phyloP scores from a whole-genome alignment of 1,140 invertebrate genomes.

The Drosophila sucinea region DNA sequence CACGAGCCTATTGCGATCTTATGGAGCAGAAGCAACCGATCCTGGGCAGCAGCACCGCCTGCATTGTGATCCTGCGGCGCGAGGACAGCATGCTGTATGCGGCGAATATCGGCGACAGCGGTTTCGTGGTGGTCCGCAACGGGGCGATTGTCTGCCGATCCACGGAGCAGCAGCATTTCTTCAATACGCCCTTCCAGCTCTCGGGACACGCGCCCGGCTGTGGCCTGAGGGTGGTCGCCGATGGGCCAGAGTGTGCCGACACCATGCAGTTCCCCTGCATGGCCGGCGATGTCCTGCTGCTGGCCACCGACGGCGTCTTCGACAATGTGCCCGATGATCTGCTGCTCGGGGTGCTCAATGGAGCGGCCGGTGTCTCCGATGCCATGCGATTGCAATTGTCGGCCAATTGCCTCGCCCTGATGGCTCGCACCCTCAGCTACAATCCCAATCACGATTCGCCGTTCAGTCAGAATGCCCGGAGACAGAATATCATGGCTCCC shows the following conservation, averaged over 20 bases:
- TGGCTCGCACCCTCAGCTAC: conserved; percentile 96
- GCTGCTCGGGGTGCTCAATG: conserved; percentile 84
- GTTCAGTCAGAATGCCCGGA: conserved; percentile 95
- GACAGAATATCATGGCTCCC: conserved; percentile 94
- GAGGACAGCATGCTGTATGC: conserved; percentile 94
- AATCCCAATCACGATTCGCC: conserved; percentile 97
- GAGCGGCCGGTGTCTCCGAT: conserved; percentile 86
- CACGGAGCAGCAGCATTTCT: conserved; percentile 98
- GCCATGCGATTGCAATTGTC: conserved; percentile 91
- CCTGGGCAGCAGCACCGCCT: conserved; percentile 55
- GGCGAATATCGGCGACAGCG: conserved; percentile 98
- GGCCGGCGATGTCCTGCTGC: conserved; percentile 95
- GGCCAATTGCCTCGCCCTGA: conserved; percentile 96
- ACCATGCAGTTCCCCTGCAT: conserved; percentile 94
- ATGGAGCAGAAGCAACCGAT: conserved; percentile 83
- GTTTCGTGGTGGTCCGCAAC: conserved; percentile 95
- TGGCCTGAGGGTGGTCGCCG: conserved; percentile 91
- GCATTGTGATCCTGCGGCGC: conserved; percentile 93
- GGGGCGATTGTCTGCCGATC: conserved; percentile 94
- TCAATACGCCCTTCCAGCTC: conserved; percentile 98
- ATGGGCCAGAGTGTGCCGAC: conserved; percentile 95
- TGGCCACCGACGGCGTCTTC: conserved; percentile 98
- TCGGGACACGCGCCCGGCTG: conserved; percentile 94
- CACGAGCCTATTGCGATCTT: conserved; percentile 83
- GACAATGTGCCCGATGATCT: conserved; percentile 97